Percentiles rank a stretch among this genome's conserved stretches.
phyloP scores from a whole-genome alignment of 2,888 invertebrate species.

The Steinernema hermaphroditum region DNA sequence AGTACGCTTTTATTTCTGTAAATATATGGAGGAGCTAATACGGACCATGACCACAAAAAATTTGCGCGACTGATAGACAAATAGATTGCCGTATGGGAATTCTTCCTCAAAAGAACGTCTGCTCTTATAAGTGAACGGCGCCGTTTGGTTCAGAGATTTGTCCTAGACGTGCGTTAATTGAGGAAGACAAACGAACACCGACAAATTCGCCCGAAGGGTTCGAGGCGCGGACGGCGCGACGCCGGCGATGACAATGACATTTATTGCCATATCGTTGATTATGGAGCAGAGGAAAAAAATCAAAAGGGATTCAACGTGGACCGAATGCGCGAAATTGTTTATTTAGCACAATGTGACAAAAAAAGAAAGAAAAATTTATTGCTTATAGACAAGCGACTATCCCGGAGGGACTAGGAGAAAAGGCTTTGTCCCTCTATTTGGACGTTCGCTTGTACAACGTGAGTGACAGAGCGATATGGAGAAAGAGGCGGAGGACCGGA shows the following conservation, averaged over 20 bases:
- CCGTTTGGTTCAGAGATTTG: neutral
- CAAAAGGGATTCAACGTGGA: neutral
- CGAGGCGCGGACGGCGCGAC: neutral
- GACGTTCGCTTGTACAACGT: neutral
- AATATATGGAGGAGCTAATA: neutral
- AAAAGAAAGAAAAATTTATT: neutral
- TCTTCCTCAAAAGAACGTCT: neutral
- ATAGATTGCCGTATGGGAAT: neutral
- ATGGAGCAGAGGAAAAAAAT: neutral
- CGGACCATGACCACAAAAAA: too few relatives aligned
- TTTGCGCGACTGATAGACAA: neutral
- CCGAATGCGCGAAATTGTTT: neutral
- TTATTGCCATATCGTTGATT: slow-evolving; percentile 7
- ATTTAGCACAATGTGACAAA: neutral
- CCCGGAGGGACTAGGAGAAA: neutral
- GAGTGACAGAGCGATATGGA: neutral
- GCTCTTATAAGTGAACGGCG: neutral
- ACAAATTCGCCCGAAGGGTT: neutral
- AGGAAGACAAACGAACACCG: slow-evolving; percentile 21
- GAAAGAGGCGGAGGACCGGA: neutral
- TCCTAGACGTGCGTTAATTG: neutral
- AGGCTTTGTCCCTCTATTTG: neutral
- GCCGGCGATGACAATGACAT: neutral
- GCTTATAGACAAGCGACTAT: neutral
- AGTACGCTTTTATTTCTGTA: neutral